Evolutionary conservation across 2,888 invertebrate species (phyloP).

Genomic region (Campoletis raptor): DNA sequence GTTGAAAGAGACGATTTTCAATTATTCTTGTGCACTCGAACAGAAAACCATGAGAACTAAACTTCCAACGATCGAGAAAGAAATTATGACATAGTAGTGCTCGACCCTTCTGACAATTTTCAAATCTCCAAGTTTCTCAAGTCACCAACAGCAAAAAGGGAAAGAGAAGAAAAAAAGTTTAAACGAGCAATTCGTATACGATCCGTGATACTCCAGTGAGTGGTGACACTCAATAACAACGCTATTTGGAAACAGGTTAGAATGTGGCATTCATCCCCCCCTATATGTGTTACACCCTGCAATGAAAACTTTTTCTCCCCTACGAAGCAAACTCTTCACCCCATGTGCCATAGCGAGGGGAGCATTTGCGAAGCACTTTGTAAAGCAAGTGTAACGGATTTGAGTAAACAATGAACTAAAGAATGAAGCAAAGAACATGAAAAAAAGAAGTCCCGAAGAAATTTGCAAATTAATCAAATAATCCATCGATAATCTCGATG

Average conservation of each 20-base stretch:
- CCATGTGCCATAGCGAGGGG: conserved; percentile 72
- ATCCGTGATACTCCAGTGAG: conserved; percentile 79
- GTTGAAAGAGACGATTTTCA: neutral
- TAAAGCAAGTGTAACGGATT: conserved; percentile 82
- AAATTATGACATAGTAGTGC: conserved; percentile 30
- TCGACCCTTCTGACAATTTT: conserved; percentile 12
- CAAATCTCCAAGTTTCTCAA: conserved; percentile 28
- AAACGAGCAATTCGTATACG: conserved; percentile 82
- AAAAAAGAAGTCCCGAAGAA: neutral
- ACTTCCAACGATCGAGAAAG: conserved; percentile 14
- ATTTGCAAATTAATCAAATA: conserved; percentile 3
- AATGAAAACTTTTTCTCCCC: conserved; percentile 43
- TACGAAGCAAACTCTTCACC: conserved; percentile 60
- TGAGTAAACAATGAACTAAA: conserved; percentile 38
- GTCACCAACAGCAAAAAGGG: neutral
- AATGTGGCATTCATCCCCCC: conserved; percentile 71
- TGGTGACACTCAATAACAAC: conserved; percentile 81
- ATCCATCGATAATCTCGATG: neutral
- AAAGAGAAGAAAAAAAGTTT: conserved; percentile 59
- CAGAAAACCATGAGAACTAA: conserved; percentile 40
- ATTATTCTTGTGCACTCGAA: conserved; percentile 11
- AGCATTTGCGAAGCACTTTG: conserved; percentile 56
- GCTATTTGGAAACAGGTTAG: conserved; percentile 79
- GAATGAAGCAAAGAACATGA: neutral
- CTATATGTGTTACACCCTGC: conserved; percentile 69